Percentiles rank a stretch among this genome's conserved stretches.
Conservation (phyloP, 2,113 vertebrate species). For the Sebastes fasciatus region DNA sequence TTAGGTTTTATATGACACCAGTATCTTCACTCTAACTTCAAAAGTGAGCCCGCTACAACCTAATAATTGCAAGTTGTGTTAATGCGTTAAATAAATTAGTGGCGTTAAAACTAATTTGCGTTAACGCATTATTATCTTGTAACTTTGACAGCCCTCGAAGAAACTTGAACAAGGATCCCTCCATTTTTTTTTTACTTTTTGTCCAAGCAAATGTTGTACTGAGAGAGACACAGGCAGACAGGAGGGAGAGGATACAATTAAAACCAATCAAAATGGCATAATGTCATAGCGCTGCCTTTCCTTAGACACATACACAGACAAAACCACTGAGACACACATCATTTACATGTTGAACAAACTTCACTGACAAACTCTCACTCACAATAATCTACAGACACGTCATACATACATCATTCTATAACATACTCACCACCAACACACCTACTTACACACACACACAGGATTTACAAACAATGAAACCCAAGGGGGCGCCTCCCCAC, state of each 20-base stretch:
- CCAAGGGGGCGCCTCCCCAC: conserved; percentile 37
- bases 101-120: too few relatives aligned
- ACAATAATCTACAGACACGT: not conserved
- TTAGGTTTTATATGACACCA: too few relatives aligned
- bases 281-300: not conserved
- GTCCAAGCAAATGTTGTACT: not conserved
- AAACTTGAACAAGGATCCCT: too few relatives aligned
- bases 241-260: not conserved
- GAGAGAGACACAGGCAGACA: not conserved
- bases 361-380: not conserved
- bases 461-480: conserved; percentile 56
- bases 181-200: not conserved
- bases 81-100: too few relatives aligned
- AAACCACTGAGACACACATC: not conserved
- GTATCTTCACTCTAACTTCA: too few relatives aligned
- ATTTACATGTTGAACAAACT: not conserved
- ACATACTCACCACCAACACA: not conserved
- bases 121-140: too few relatives aligned
- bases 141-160: too few relatives aligned
- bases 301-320: not conserved
- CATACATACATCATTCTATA: not conserved
- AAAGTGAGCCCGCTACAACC: too few relatives aligned
- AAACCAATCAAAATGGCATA: not conserved
- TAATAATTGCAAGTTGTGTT: too few relatives aligned
- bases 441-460: not conserved